Percentiles rank a stretch among this genome's conserved stretches.
These are phyloP conservation scores for Oenanthe melanoleuca DNA, from an alignment of 2,113 vertebrate genomes.

Conservation along the genomic window DNA sequence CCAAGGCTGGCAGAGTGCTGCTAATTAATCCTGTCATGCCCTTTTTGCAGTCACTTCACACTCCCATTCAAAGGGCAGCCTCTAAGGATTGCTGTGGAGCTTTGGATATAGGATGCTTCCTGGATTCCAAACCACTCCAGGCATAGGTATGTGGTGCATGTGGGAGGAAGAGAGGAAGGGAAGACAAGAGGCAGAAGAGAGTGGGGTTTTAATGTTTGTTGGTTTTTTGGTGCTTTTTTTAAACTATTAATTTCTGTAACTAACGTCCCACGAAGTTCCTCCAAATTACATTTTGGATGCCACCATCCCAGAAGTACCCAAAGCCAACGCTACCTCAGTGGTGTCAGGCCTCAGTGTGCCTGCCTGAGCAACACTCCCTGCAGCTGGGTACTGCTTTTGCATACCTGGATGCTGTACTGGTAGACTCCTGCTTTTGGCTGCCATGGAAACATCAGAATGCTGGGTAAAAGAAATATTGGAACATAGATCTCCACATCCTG, in stretches of 20 bases:
- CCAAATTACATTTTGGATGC: background rate
- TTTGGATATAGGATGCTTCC: background rate
- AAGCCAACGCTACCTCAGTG: background rate
- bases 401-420: conserved; percentile 92
- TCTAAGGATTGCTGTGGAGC: background rate
- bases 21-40: background rate
- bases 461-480: conserved; percentile 87
- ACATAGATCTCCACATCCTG: conserved; percentile 94
- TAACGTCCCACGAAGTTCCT: background rate
- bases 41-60: background rate
- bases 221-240: background rate
- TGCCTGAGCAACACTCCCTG: background rate
- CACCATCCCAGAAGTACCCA: background rate
- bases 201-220: background rate
- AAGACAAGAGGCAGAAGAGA: background rate
- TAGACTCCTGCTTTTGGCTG: conserved; percentile 90
- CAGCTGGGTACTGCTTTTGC: background rate
- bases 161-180: background rate
- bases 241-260: background rate
- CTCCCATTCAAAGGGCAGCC: background rate
- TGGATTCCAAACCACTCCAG: background rate
- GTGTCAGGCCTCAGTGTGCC: background rate
- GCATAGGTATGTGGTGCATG: fast-evolving
- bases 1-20: background rate
- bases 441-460: conserved; percentile 95